Evolutionary conservation across 2,113 vertebrate species (phyloP).

Genomic region (Sterna hirundo): DNA sequence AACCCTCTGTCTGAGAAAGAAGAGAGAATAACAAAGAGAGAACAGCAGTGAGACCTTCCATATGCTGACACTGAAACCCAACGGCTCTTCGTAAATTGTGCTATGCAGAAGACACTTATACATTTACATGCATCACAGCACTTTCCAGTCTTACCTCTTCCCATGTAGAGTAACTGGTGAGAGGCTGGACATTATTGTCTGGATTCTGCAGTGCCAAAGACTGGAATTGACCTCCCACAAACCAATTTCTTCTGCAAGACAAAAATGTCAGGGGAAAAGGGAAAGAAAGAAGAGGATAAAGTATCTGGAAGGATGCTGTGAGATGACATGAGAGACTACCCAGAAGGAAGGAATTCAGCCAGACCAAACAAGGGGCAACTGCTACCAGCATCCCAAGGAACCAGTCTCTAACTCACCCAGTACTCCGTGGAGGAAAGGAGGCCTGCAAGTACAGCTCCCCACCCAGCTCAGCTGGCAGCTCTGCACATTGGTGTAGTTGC

Average conservation of each 20-base stretch:
- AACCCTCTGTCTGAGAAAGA: background rate
- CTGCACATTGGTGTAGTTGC: background rate
- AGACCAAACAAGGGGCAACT: background rate
- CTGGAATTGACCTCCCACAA: slow-evolving; percentile 1
- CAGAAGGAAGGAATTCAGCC: background rate
- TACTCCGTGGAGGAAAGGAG: background rate
- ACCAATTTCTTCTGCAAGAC: background rate
- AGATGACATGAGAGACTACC: background rate
- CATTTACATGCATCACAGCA: background rate
- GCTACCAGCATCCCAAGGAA: background rate
- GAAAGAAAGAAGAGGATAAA: background rate
- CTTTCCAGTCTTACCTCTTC: slow-evolving; percentile 21
- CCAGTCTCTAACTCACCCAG: slow-evolving; percentile 12
- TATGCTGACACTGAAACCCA: background rate
- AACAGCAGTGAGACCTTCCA: background rate
- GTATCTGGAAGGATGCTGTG: background rate
- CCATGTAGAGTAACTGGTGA: background rate
- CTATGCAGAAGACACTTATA: background rate
- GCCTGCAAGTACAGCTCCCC: background rate
- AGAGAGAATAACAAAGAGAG: background rate
- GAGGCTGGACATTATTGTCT: background rate
- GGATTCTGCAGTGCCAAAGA: background rate
- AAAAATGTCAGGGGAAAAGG: background rate
- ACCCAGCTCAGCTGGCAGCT: background rate
- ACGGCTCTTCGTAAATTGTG: background rate